These are phyloP conservation scores for Pherbina coryleti DNA, from an alignment of 2,888 invertebrate genomes.

Conservation along the genomic window DNA sequence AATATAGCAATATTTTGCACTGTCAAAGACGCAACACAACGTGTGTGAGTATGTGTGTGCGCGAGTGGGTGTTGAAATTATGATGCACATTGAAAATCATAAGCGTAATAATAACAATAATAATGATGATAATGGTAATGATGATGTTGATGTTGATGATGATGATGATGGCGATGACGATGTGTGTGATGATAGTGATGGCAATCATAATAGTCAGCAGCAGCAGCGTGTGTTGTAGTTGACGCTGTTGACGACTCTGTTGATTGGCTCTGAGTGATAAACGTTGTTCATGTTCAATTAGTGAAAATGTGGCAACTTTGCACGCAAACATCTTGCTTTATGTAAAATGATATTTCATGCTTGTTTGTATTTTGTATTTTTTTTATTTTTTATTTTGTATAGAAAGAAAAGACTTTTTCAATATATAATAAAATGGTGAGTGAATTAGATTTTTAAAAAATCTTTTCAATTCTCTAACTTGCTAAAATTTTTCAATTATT, in stretches of 20 bases:
- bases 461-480: no score
- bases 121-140: conserved; percentile 53
- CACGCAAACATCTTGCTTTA: conserved; percentile 13
- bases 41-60: conserved; percentile 1
- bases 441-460: no score
- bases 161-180: conserved; percentile 64
- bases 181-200: conserved; percentile 60
- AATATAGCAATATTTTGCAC: background rate
- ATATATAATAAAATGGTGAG: no score
- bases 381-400: background rate
- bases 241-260: conserved; percentile 45
- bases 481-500: no score
- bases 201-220: conserved; percentile 28
- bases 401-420: background rate
- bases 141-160: conserved; percentile 64
- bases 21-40: conserved; percentile 4
- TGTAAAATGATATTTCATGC: conserved; percentile 1
- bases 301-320: conserved; percentile 53
- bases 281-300: conserved; percentile 61
- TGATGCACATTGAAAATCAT: conserved; percentile 25
- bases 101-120: conserved; percentile 19
- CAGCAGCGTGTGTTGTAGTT: conserved; percentile 24
- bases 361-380: background rate
- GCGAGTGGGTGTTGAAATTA: conserved; percentile 34
- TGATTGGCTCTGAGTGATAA: conserved; percentile 56